Conservation (phyloP, 2,888 invertebrate genomes). For the Oscheius sp. region DNA sequence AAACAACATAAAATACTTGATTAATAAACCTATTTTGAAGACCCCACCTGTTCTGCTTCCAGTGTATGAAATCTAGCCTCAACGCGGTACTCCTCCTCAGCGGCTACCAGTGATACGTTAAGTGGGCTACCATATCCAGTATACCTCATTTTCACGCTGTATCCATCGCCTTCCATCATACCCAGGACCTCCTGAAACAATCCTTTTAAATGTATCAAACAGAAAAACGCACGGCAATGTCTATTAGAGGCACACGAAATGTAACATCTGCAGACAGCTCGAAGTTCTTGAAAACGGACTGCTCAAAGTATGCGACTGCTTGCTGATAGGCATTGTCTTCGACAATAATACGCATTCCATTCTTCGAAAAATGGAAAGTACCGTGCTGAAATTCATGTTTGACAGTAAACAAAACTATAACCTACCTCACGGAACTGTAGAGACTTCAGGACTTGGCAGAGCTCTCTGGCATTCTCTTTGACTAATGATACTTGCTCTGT, state of each 20-base stretch:
- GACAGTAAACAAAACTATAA: neutral
- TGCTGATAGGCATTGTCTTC: constrained; percentile 49
- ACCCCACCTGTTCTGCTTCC: constrained; percentile 36
- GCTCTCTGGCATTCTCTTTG: constrained; percentile 49
- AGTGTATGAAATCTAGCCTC: constrained; percentile 45
- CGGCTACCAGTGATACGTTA: constrained; percentile 27
- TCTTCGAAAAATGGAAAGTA: constrained; percentile 35
- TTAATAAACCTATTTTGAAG: too few species aligned
- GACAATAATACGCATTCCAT: constrained; percentile 44
- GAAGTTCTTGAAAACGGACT: constrained; percentile 43
- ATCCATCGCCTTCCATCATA: constrained; percentile 42
- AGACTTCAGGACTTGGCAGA: constrained; percentile 42
- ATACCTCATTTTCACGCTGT: constrained; percentile 42
- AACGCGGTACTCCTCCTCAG: constrained; percentile 40
- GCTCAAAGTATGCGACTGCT: constrained; percentile 43
- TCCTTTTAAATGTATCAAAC: neutral
- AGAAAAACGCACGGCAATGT: constrained; percentile 33
- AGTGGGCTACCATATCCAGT: constrained; percentile 45
- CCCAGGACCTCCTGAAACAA: constrained; percentile 43
- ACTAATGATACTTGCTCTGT: constrained; percentile 38
- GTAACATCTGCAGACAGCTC: constrained; percentile 39
- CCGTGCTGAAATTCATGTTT: constrained; percentile 37
- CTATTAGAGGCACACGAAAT: constrained; percentile 41
- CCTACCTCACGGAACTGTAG: constrained; percentile 45
- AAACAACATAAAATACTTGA: too few species aligned